Conservation (phyloP, 2,113 vertebrate species). For the Forbesichthys agassizii region DNA sequence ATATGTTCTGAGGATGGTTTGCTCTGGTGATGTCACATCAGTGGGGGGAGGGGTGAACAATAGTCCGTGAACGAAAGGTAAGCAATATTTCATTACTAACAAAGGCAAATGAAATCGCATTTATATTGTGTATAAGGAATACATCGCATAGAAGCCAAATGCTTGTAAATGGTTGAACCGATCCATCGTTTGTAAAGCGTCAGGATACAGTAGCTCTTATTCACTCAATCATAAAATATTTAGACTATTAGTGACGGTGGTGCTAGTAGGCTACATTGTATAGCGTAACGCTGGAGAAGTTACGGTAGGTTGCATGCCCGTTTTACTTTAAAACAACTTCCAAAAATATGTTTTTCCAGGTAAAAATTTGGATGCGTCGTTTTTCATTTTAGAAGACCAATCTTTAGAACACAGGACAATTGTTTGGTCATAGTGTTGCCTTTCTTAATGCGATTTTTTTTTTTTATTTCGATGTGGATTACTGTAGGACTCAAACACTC, state of each 20-base stretch:
- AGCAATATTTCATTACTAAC: slow-evolving; percentile 82
- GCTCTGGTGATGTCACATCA: slow-evolving; percentile 91
- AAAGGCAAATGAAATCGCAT: slow-evolving; percentile 78
- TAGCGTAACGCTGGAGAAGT: too few species aligned
- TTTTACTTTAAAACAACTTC: too few species aligned
- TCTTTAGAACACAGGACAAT: too few species aligned
- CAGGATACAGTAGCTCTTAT: slow-evolving; percentile 12
- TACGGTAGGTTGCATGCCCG: slow-evolving; percentile 15
- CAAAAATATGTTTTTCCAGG: too few species aligned
- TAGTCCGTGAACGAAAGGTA: slow-evolving; percentile 89
- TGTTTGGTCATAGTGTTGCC: too few species aligned
- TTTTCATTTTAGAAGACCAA: too few species aligned
- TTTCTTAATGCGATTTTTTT: too few species aligned
- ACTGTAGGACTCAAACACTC: too few species aligned
- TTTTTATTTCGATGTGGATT: too few species aligned
- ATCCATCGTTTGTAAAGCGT: slow-evolving; percentile 11
- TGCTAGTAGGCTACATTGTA: too few species aligned
- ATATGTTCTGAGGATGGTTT: slow-evolving; percentile 84
- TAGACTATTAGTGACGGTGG: slow-evolving; percentile 1
- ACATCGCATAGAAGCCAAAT: not conserved
- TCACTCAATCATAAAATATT: slow-evolving; percentile 36
- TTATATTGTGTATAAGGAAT: slow-evolving; percentile 49
- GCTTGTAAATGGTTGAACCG: slow-evolving; percentile 12
- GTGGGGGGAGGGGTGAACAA: slow-evolving; percentile 85
- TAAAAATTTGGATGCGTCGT: too few species aligned